Base-by-base conservation (phyloP, 2,113 vertebrate species). In the Okapia johnstoni region DNA sequence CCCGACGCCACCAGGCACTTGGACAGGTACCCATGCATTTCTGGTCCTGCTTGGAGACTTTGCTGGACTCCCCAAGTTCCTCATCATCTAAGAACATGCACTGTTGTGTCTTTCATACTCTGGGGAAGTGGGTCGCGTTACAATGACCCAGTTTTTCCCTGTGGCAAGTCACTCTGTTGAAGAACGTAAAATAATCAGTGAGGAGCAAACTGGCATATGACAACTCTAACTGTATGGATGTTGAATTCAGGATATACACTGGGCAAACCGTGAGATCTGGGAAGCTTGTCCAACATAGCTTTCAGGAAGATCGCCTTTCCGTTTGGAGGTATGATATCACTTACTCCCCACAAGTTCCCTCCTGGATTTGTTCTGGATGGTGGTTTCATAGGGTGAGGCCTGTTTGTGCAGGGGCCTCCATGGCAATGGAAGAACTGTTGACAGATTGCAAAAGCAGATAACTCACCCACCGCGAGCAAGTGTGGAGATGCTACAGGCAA, bases 391-490 rank as follows among this genome's bases (percentile, higher is more conserved):
- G 97, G 0, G 36, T 76, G 93, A 90, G 95, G 48, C 91, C 91
- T 63, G 1, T 89, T 95, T 17, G 7, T 80, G 28, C 83, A 58
- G 76, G 61, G 95, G 21, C 96, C 98, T 43, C 85, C 1, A 5
- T 19, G 93, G 93, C 85, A 63, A 87, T 40, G 57, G 96, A 97
- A 96, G 92, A 43, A 9, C 60, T 36, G 55, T 80, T 95, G 86
- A 96, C 43, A 50, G 97, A 98, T 95, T 97, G 95, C 97, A 98
- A 95, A 98, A 97, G 28, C 95, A 97, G 94, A 85, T 91, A 98
- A 95, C 0, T 96, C 43, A 54, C 0, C 96, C 43, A 57, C 81
- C 70, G 5, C 77, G 92, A 96, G 94, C 89, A 98, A 97, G 28
- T 85, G n/a, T n/a, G 96, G 96, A 88, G 76, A 95, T 85, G 58